Percentiles rank a stretch among this genome's conserved stretches.
phyloP scores from a whole-genome alignment of 2,113 vertebrate genomes.

The Rostratula benghalensis region DNA sequence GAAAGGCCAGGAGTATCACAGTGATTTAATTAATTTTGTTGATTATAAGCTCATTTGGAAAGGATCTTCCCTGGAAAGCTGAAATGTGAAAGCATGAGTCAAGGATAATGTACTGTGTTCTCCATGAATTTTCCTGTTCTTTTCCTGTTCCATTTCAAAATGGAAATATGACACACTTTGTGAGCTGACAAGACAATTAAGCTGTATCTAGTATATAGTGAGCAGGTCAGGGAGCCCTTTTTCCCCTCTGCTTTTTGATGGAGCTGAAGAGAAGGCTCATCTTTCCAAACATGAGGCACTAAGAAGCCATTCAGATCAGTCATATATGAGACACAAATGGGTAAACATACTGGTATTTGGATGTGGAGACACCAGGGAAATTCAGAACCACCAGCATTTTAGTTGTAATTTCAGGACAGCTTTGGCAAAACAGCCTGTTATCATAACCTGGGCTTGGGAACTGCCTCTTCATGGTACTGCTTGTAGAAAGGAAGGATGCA shows the following conservation, averaged over 20 bases:
- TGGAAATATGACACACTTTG: neutral
- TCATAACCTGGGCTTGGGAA: neutral
- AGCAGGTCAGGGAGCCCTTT: neutral
- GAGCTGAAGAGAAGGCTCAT: neutral
- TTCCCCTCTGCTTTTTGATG: neutral
- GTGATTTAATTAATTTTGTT: neutral
- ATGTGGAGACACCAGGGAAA: neutral
- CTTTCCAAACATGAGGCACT: neutral
- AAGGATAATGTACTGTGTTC: neutral
- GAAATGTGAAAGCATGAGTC: neutral
- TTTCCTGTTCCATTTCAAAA: neutral
- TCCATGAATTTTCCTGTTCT: neutral
- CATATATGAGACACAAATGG: fast-evolving
- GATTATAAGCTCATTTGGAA: neutral
- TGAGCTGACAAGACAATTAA: neutral
- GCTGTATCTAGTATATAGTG: neutral
- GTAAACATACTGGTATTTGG: neutral
- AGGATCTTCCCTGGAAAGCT: neutral
- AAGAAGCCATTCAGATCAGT: neutral
- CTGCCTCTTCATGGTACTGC: neutral
- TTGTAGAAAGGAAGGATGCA: neutral
- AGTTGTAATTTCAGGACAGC: neutral
- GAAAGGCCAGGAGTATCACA: neutral
- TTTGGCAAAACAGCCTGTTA: neutral
- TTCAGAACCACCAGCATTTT: neutral